phyloP scores from a whole-genome alignment of 2,797 vertebrate species.

The Oryzias sinensis region DNA sequence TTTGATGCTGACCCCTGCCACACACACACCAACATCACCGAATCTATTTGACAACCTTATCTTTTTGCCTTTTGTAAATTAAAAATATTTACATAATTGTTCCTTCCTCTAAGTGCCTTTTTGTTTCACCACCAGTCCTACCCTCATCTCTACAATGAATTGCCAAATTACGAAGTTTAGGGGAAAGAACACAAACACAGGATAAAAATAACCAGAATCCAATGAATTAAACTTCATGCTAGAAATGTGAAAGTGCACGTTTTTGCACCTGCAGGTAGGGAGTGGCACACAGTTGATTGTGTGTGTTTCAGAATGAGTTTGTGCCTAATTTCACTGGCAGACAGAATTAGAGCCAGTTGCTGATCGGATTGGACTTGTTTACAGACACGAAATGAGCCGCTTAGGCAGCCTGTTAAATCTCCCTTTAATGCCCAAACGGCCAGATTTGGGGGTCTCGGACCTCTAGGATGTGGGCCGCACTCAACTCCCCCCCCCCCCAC shows the following conservation, averaged over 20 bases:
- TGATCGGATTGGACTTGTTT: conserved; percentile 86
- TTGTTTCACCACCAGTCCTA: conserved; percentile 13
- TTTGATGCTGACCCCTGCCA: conserved; percentile 65
- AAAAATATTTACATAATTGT: conserved; percentile 59
- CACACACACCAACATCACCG: conserved; percentile 27
- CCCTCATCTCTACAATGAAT: conserved; percentile 27
- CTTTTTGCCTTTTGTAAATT: conserved; percentile 56
- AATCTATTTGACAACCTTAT: conserved; percentile 22
- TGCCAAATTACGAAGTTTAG: conserved; percentile 28
- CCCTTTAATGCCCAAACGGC: conserved; percentile 82
- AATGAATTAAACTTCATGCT: conserved; percentile 4
- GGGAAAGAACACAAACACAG: conserved; percentile 26
- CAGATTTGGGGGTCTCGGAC: conserved; percentile 76
- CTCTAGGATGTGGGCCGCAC: conserved; percentile 37
- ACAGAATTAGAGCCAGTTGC: conserved; percentile 82
- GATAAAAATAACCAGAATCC: too few species aligned
- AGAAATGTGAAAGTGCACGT: conserved; percentile 49
- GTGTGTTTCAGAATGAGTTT: conserved; percentile 48
- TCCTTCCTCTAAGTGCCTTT: conserved; percentile 31
- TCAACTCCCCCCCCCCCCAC: conserved; percentile 28
- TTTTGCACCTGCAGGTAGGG: conserved; percentile 17
- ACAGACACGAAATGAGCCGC: conserved; percentile 80
- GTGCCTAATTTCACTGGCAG: conserved; percentile 75
- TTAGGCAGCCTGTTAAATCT: conserved; percentile 85
- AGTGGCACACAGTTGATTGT: conserved; percentile 19